These are phyloP conservation scores for Lasioglossum calceatum DNA, from an alignment of 2,888 invertebrate species.

Conservation along the genomic window DNA sequence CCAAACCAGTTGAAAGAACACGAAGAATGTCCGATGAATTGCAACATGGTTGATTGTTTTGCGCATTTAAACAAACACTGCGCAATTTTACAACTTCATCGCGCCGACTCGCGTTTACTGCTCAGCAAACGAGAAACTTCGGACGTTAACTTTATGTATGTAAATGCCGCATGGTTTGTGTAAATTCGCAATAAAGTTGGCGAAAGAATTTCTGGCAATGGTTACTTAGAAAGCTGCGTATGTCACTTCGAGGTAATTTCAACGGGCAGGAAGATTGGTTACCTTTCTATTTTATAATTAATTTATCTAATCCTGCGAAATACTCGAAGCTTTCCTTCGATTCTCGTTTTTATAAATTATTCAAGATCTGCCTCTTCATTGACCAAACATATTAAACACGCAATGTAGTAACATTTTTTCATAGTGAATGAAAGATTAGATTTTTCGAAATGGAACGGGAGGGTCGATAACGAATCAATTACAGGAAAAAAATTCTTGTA, in stretches of 20 bases:
- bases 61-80: neutral
- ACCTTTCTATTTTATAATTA: too few relatives aligned
- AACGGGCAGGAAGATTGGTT: neutral
- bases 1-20: neutral
- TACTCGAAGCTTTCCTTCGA: too few relatives aligned
- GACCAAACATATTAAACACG: too few relatives aligned
- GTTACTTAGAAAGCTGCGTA: neutral
- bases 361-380: too few relatives aligned
- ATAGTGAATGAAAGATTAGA: too few relatives aligned
- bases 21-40: neutral
- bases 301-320: too few relatives aligned
- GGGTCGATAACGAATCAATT: too few relatives aligned
- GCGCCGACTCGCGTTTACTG: neutral
- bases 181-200: neutral
- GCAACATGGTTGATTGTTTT: neutral
- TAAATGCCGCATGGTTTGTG: neutral
- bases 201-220: neutral
- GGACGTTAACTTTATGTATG: neutral
- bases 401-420: too few relatives aligned
- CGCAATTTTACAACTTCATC: neutral
- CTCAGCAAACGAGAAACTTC: neutral
- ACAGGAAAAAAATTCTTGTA: too few relatives aligned
- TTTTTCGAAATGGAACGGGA: too few relatives aligned
- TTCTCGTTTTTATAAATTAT: too few relatives aligned
- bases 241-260: neutral